Percentiles rank a stretch among this genome's conserved stretches.
Evolutionary conservation across 2,797 vertebrate species (phyloP).

Genomic region (Phaenicophaeus curvirostris): DNA sequence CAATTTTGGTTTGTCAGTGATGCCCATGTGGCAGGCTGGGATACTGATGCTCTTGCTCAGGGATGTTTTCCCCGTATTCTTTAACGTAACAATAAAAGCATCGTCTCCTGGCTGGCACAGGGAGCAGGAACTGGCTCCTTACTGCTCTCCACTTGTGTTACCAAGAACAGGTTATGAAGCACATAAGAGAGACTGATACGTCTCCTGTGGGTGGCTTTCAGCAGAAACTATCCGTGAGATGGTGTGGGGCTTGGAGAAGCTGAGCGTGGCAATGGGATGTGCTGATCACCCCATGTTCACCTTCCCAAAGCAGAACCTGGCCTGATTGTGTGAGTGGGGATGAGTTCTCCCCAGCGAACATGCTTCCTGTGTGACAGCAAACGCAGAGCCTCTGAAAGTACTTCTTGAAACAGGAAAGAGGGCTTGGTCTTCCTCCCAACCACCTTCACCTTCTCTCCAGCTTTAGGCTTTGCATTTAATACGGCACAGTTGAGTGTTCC

Average conservation of each 20-base stretch:
- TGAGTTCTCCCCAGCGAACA: not conserved
- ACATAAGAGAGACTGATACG: fast-evolving
- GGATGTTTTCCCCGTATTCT: not conserved
- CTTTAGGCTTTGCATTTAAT: not conserved
- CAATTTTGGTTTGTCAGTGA: not conserved
- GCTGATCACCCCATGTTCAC: fast-evolving
- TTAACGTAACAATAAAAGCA: not conserved
- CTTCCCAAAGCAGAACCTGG: not conserved
- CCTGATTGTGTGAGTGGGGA: fast-evolving
- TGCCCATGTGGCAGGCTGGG: not conserved
- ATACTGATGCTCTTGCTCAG: not conserved
- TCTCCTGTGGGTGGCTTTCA: not conserved
- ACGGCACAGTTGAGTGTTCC: not conserved
- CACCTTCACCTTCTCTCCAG: not conserved
- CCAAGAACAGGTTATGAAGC: not conserved
- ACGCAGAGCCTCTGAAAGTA: not conserved
- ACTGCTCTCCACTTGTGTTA: not conserved
- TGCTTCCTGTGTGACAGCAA: not conserved
- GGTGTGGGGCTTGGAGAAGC: not conserved
- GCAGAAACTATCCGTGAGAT: fast-evolving
- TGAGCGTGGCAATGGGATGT: not conserved
- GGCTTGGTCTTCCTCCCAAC: not conserved
- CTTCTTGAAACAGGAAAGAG: not conserved
- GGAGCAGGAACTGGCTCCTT: fast-evolving
- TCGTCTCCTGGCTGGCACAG: not conserved